Evolutionary conservation across 2,113 vertebrate genomes (phyloP).

Genomic region (Ramphastos sulfuratus): DNA sequence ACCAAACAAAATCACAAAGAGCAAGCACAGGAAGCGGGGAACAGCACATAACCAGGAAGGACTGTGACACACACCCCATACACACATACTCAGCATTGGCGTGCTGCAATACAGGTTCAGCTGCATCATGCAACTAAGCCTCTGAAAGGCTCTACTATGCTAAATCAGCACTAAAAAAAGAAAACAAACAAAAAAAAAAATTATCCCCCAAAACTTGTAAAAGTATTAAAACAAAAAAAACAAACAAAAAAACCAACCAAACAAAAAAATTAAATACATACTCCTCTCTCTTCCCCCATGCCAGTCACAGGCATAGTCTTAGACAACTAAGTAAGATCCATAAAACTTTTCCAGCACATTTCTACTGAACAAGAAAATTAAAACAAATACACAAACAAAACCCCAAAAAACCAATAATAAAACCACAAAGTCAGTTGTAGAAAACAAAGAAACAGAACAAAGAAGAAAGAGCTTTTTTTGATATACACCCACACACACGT

Average conservation of each 20-base stretch:
- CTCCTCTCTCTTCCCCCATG: neutral
- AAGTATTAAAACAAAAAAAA: neutral
- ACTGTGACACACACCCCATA: accelerated
- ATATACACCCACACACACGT: neutral
- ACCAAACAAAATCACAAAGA: neutral
- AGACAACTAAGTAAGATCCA: neutral
- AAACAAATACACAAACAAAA: neutral
- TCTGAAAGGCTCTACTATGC: neutral
- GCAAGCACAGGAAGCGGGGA: neutral
- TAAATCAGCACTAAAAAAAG: neutral
- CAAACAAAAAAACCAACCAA: no score
- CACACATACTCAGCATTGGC: neutral
- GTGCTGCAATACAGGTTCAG: neutral
- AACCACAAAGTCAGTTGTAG: neutral
- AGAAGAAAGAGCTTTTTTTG: constrained; percentile 25
- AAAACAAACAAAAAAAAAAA: no score
- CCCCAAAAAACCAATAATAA: neutral
- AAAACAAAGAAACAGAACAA: neutral
- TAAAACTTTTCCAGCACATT: neutral
- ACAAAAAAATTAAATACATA: accelerated
- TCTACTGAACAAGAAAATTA: neutral
- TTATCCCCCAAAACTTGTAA: neutral
- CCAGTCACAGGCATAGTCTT: neutral
- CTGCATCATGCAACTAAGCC: neutral
- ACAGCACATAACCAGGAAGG: neutral